Percentiles rank a stretch among this genome's conserved stretches.
phyloP scores from a whole-genome alignment of 2,797 vertebrate genomes.

The Acanthurus tractus region DNA sequence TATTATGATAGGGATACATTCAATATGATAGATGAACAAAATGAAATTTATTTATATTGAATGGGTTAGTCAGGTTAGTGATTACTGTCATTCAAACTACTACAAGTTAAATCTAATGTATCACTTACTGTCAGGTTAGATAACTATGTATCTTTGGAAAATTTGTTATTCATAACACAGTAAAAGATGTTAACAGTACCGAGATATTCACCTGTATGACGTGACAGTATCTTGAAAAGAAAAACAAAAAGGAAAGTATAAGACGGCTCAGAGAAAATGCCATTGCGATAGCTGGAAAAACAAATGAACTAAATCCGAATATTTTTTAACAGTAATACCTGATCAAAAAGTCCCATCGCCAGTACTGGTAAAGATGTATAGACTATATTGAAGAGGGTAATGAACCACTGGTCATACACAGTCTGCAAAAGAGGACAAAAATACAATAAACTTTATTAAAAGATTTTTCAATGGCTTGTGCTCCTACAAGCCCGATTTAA shows the following conservation, averaged over 20 bases:
- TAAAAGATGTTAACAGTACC: constrained; percentile 18
- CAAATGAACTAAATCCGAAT: constrained; percentile 7
- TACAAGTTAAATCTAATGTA: not conserved
- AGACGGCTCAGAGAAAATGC: constrained; percentile 9
- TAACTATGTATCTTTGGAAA: not conserved
- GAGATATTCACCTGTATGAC: constrained; percentile 58
- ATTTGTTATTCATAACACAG: constrained; percentile 8
- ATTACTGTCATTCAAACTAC: not conserved
- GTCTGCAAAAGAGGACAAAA: constrained; percentile 78
- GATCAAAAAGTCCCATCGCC: constrained; percentile 91
- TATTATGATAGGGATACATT: not conserved
- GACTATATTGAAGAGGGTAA: constrained; percentile 91
- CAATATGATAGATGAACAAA: not conserved
- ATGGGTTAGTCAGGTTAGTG: not conserved
- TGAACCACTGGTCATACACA: constrained; percentile 92
- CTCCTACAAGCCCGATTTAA: not conserved
- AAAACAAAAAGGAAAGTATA: constrained; percentile 46
- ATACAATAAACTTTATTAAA: not conserved
- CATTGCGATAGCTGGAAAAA: constrained; percentile 23
- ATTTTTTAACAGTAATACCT: constrained; percentile 79
- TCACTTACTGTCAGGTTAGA: constrained; percentile 1
- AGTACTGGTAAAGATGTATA: constrained; percentile 91
- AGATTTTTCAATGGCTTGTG: not conserved
- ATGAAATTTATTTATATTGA: not conserved
- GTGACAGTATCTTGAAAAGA: constrained; percentile 51